Percentiles rank a stretch among this genome's conserved stretches.
Evolutionary conservation across 2,888 invertebrate genomes (phyloP).

Genomic region (Encarsia formosa): DNA sequence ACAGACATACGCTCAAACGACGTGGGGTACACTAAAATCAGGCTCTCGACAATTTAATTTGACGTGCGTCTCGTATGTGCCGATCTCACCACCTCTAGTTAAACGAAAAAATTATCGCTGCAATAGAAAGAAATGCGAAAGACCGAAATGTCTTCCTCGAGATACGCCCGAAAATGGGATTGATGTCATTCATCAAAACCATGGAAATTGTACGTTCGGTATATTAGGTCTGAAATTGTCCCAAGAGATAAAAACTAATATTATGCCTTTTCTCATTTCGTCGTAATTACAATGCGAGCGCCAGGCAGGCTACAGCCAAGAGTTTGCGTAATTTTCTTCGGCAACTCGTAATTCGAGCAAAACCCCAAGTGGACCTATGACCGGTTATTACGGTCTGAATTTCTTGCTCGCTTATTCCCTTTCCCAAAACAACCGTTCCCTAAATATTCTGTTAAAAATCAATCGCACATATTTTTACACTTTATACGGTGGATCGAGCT

Average conservation of each 20-base stretch:
- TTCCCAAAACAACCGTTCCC: too few relatives aligned
- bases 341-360: slow-evolving; percentile 13
- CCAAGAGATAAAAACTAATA: slow-evolving; percentile 16
- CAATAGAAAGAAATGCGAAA: not conserved
- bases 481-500: too few relatives aligned
- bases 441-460: too few relatives aligned
- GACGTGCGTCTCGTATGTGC: too few relatives aligned
- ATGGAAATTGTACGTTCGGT: slow-evolving; percentile 14
- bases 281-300: slow-evolving; percentile 16
- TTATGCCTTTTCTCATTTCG: slow-evolving; percentile 24
- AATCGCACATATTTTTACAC: too few relatives aligned
- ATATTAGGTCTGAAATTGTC: slow-evolving; percentile 19
- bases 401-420: too few relatives aligned
- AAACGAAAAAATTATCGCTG: not conserved
- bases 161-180: slow-evolving; percentile 1
- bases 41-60: too few relatives aligned
- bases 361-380: slow-evolving; percentile 10
- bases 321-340: slow-evolving; percentile 13
- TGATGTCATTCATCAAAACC: slow-evolving; percentile 11
- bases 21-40: too few relatives aligned
- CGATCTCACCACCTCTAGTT: too few relatives aligned
- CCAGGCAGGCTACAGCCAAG: too few relatives aligned
- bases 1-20: too few relatives aligned
- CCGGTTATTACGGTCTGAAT: slow-evolving; percentile 9
- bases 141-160: too few relatives aligned